Evolutionary conservation across 1,140 invertebrate species (phyloP), one percentile per base, ranked within the genome.

Genomic region (Episyrphus balteatus): DNA sequence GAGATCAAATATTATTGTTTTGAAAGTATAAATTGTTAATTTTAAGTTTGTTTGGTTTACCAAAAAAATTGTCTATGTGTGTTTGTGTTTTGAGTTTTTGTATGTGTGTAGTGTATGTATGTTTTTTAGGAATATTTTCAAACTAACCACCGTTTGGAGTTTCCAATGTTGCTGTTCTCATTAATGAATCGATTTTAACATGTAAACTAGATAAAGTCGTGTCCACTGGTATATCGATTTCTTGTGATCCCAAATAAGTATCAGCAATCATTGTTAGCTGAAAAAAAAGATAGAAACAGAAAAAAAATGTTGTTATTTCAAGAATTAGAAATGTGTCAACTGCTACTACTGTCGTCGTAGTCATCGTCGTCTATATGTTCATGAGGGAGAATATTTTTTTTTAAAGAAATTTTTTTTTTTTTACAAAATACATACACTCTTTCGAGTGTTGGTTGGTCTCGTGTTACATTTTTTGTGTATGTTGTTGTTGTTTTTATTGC

Each of bases 91-190:
- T 36, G 34, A 5, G 34, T 12, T 36, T 36, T 12, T 36, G 5
- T 36, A 10, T 12, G 34, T 36, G 34, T 36, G 34, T 5, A n/a
- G 34, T n/a, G 21, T 26, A 8, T 26, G 21, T 5, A 26, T 26
- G 8, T n/a, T n/a, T n/a, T n/a, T n/a, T n/a, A n/a, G n/a, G n/a
- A n/a, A n/a, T n/a, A n/a, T 19, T 17, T 45, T 41, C 34, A 17
- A 51, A 68, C 65, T 68, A 68, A 68, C 65, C 64, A 59, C 64
- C 65, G 53, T 56, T 63, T 46, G 64, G 65, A 47, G 65, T 67
- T 43, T 58, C 62, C 49, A 68, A 47, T 48, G 59, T 57, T 34
- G 64, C 65, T 42, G 57, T 56, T 42, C 61, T 47, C 59, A 67
- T 65, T 15, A 57, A 55, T 44, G 57, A 55, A 54, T 67, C 61